Percentiles rank a stretch among this genome's conserved stretches.
These are phyloP conservation scores for Acropternis orthonyx DNA, from an alignment of 2,797 vertebrate species.

Conservation along the genomic window DNA sequence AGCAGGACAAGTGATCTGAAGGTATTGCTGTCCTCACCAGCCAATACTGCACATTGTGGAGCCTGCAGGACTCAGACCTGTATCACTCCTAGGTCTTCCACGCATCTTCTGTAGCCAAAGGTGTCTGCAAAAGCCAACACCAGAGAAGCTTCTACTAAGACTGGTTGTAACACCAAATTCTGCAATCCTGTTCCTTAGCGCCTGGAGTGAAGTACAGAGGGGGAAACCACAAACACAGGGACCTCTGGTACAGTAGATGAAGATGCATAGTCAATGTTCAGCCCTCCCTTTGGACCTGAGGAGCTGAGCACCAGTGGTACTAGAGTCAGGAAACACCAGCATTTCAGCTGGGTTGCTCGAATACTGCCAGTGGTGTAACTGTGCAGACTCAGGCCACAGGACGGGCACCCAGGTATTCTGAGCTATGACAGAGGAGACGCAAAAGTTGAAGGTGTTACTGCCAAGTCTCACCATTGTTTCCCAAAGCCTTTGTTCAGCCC, in stretches of 20 bases:
- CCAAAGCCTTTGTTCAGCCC: neutral
- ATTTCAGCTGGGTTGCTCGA: neutral
- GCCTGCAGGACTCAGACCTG: neutral
- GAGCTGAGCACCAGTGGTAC: neutral
- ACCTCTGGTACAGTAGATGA: neutral
- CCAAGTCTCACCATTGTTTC: neutral
- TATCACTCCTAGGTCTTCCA: neutral
- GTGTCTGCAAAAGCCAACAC: neutral
- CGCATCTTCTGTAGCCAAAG: neutral
- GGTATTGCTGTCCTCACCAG: neutral
- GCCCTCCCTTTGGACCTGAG: neutral
- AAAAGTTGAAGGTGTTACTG: neutral
- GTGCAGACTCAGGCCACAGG: neutral
- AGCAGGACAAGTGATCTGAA: neutral
- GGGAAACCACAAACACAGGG: neutral
- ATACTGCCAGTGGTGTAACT: neutral
- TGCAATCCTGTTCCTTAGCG: neutral
- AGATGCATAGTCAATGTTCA: rapidly evolving
- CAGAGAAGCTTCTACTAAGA: neutral
- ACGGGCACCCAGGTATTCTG: neutral
- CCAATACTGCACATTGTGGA: rapidly evolving
- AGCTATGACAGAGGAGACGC: neutral
- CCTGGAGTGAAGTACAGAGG: neutral
- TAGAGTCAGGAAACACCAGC: neutral
- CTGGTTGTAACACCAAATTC: neutral